These are phyloP conservation scores for Agelaius phoeniceus DNA, from an alignment of 2,113 vertebrate genomes.

Conservation along the genomic window DNA sequence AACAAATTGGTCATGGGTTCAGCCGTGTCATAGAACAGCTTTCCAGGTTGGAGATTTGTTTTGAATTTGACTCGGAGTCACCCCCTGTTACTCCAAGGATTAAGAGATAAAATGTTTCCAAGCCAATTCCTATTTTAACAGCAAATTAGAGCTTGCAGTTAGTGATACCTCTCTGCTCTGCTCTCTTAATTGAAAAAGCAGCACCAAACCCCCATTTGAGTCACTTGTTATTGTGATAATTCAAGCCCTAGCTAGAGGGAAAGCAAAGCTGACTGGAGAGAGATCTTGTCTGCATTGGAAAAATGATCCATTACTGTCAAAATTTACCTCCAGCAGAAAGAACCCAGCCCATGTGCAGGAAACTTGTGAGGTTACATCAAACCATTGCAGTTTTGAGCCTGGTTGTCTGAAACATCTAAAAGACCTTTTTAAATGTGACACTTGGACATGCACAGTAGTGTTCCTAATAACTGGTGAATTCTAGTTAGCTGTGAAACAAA, in stretches of 20 bases:
- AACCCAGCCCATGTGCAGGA: neutral
- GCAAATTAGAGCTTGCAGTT: neutral
- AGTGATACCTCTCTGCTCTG: neutral
- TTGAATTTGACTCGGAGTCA: neutral
- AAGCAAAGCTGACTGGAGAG: neutral
- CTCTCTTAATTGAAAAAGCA: neutral
- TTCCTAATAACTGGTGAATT: neutral
- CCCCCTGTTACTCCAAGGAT: neutral
- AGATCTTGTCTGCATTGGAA: neutral
- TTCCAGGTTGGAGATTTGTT: neutral
- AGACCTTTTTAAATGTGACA: neutral
- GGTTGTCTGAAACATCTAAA: neutral
- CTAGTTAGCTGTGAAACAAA: neutral
- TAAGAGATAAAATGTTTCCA: neutral
- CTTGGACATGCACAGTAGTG: neutral
- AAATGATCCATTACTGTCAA: neutral
- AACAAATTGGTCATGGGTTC: neutral
- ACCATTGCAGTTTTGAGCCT: neutral
- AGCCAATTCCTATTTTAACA: neutral
- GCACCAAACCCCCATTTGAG: neutral
- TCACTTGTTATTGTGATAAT: neutral
- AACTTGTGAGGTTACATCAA: neutral
- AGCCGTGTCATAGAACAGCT: neutral
- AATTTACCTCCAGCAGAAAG: neutral
- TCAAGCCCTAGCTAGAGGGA: neutral